Conservation (phyloP, 2,888 invertebrate species). For the Candidula unifasciata region DNA sequence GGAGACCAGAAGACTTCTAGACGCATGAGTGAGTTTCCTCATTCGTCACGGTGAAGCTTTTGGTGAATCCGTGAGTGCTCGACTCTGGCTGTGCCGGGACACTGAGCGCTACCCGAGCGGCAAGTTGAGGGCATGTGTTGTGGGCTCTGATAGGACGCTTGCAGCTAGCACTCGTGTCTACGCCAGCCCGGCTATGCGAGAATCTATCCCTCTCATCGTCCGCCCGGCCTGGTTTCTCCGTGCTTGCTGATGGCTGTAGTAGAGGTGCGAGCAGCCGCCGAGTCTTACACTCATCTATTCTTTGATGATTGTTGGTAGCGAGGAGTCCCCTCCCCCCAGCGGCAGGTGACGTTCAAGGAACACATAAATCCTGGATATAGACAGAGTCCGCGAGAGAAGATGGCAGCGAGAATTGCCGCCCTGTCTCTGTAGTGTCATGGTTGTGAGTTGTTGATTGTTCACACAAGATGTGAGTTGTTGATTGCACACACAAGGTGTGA, state of each 20-base stretch:
- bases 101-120: too few relatives aligned
- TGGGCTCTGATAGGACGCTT: neutral
- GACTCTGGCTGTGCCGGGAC: too few relatives aligned
- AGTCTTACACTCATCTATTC: conserved; percentile 27
- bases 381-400: neutral
- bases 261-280: conserved; percentile 19
- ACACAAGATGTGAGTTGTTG: neutral
- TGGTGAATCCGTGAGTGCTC: too few relatives aligned
- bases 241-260: conserved; percentile 33
- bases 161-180: neutral
- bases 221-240: conserved; percentile 30
- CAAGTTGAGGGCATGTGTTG: neutral
- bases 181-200: neutral
- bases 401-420: neutral
- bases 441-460: neutral
- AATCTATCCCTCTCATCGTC: conserved; percentile 39
- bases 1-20: too few relatives aligned
- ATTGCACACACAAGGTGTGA: too few relatives aligned
- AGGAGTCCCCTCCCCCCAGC: neutral
- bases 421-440: neutral
- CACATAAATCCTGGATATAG: conserved; percentile 39
- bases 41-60: too few relatives aligned
- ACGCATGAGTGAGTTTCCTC: too few relatives aligned
- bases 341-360: conserved; percentile 19
- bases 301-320: conserved; percentile 23